Evolutionary conservation across 1,140 invertebrate species (phyloP), one percentile per base, ranked within the genome.

Genomic region (Globodera rostochiensis): DNA sequence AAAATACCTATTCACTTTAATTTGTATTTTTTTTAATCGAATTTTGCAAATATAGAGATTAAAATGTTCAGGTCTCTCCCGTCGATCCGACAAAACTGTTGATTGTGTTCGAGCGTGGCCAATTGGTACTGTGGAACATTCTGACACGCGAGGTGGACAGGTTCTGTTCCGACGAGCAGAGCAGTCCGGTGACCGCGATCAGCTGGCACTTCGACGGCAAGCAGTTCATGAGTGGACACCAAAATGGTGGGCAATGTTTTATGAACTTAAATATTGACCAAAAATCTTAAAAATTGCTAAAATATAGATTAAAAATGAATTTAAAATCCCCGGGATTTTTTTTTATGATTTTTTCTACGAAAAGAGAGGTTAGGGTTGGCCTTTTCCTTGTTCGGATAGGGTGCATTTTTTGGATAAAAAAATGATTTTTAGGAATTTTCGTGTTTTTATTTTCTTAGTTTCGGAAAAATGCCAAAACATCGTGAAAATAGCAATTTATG

Each of bases 161-260:
- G 66, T 90, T 90, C 82, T 82, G 74, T 15, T 57, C 80, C 45
- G 86, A 85, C 57, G 45, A 81, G n/a, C 64, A 78, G 50, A 71
- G 66, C 15, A 80, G 93, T 36, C 92, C 98, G 75, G 85, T 89
- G n/a, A 84, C 84, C 93, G 93, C 88, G 95, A 95, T 79, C 93
- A 96, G 87, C 78, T 99, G 97, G 97, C 95, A 98, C 91, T 93
- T 96, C 90, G 97, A 99, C 91, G 97, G 97, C 80, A 96, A 97
- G 92, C 95, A 96, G 91, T 97, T 99, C 90, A 96, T 99, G 93
- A 96, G 94, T 84, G 95, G 95, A 86, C 96, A 98, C 91, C 93
- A 93, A 13, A 96, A 99, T 92, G 97, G 97, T 73, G 87, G 85
- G 49, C 74, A 85, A 66, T 45, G 46, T 15, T 64, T 15, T 64